Evolutionary conservation across 35 echinoderm and acorn worm genomes (phyloP).

Genomic region (Strongylocentrotus purpuratus): DNA sequence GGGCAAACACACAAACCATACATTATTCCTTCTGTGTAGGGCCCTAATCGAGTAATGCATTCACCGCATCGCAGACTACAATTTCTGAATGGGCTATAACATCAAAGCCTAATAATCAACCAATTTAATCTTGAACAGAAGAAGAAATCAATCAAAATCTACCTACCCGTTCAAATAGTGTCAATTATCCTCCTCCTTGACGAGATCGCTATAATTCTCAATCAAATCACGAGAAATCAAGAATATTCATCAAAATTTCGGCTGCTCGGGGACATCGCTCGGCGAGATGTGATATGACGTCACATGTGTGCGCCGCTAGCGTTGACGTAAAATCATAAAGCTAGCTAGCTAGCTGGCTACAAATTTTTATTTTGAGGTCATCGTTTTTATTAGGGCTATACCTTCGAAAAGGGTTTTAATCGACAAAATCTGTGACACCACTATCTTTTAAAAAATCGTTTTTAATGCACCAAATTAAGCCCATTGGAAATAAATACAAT

Average conservation of each 20-base stretch:
- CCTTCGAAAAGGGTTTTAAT: too few species aligned
- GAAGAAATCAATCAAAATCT: not conserved
- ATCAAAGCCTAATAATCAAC: not conserved
- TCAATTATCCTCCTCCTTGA: not conserved
- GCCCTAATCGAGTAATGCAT: not conserved
- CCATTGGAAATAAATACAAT: too few species aligned
- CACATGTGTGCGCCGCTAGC: not conserved
- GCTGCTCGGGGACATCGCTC: not conserved
- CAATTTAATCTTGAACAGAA: not conserved
- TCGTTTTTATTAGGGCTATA: too few species aligned
- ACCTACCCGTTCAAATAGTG: not conserved
- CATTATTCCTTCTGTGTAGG: not conserved
- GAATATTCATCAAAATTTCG: not conserved
- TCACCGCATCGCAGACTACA: not conserved
- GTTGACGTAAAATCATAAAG: not conserved
- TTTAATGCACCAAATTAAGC: too few species aligned
- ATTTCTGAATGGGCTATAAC: not conserved
- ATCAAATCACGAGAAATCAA: not conserved
- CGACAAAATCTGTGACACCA: too few species aligned
- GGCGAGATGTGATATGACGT: not conserved
- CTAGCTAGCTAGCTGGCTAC: too few species aligned
- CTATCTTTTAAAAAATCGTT: too few species aligned
- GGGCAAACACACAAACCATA: not conserved
- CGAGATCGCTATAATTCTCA: constrained; percentile 4
- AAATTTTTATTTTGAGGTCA: too few species aligned